Conservation (phyloP, 2,888 invertebrate species). For the Abscondita cerata region DNA sequence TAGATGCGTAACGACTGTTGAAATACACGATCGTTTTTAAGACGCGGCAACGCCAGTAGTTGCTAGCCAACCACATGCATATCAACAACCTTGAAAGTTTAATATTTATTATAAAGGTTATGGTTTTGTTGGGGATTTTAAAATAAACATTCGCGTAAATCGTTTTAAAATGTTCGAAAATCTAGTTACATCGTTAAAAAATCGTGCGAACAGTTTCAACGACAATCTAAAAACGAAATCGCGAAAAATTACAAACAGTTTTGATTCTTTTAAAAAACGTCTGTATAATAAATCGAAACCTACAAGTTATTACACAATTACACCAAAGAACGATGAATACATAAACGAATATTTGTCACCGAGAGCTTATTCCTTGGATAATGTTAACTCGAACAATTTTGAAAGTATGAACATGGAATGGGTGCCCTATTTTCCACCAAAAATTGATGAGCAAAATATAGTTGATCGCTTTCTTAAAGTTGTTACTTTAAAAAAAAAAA, state of each 20-base stretch:
- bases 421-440: constrained; percentile 56
- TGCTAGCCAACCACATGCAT: neutral
- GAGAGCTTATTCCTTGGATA: constrained; percentile 61
- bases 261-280: constrained; percentile 52
- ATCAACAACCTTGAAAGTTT: neutral
- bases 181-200: constrained; percentile 58
- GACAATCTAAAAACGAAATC: constrained; percentile 57
- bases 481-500: constrained; percentile 61
- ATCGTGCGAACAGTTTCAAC: constrained; percentile 57
- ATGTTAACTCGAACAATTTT: constrained; percentile 62
- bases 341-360: constrained; percentile 63
- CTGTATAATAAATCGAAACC: constrained; percentile 53
- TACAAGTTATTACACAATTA: constrained; percentile 50
- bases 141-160: neutral
- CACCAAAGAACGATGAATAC: constrained; percentile 51
- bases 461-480: constrained; percentile 65
- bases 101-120: constrained; percentile 4
- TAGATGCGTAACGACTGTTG: no score
- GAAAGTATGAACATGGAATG: constrained; percentile 57
- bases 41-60: neutral
- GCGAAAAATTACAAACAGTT: constrained; percentile 51
- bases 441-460: constrained; percentile 62
- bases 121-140: neutral
- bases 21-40: no score
- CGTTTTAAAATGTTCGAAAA: constrained; percentile 60